Conservation (phyloP, 2,888 invertebrate species). For the Loripinus fragilis region DNA sequence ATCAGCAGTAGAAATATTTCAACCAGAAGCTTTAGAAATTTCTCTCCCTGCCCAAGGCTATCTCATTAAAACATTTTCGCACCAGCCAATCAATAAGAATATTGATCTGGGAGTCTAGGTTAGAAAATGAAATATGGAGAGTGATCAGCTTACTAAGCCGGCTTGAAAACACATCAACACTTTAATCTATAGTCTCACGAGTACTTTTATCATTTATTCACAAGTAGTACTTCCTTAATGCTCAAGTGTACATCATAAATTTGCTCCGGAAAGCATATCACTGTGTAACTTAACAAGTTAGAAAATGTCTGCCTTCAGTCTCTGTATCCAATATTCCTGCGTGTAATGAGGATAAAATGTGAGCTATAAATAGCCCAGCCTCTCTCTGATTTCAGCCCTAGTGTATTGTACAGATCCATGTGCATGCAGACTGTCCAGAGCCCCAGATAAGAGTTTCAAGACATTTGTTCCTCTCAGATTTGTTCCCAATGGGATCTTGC, state of each 20-base stretch:
- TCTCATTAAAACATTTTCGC: neutral
- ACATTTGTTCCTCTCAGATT: too few relatives aligned
- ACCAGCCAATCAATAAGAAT: neutral
- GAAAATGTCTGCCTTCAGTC: constrained; percentile 13
- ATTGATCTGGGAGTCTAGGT: neutral
- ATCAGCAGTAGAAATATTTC: neutral
- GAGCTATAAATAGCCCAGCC: constrained; percentile 10
- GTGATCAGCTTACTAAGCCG: neutral
- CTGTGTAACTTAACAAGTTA: neutral
- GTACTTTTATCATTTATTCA: neutral
- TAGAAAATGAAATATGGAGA: constrained; percentile 6
- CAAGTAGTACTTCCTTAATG: neutral
- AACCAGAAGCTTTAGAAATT: neutral
- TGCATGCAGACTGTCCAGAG: neutral
- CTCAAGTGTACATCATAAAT: too few relatives aligned
- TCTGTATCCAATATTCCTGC: neutral
- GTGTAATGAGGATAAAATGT: constrained; percentile 16
- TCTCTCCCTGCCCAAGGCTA: neutral
- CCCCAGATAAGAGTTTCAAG: too few relatives aligned
- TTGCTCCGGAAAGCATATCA: too few relatives aligned
- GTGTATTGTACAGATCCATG: neutral
- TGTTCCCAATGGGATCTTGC: too few relatives aligned
- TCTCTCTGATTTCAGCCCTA: neutral
- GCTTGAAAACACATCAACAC: neutral
- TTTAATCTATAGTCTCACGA: neutral